Percentiles rank a stretch among this genome's conserved stretches.
These are phyloP conservation scores for Drosophila pruinosa DNA, from an alignment of 1,140 invertebrate species.

Conservation along the genomic window DNA sequence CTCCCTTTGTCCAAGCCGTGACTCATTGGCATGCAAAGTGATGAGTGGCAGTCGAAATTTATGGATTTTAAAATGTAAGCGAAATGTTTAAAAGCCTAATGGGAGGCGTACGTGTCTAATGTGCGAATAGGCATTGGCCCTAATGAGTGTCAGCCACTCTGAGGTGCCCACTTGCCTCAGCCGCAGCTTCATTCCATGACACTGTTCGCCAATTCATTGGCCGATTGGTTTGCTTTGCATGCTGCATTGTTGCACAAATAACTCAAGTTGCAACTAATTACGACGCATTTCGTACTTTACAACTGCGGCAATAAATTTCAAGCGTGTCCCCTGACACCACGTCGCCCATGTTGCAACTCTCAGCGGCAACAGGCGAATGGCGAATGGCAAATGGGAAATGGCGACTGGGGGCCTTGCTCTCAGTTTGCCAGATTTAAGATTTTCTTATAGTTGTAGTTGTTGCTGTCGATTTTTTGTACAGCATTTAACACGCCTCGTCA, in stretches of 20 bases:
- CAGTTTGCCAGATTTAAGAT: slow-evolving; percentile 48
- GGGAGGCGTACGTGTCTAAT: slow-evolving; percentile 73
- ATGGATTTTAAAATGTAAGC: slow-evolving; percentile 74
- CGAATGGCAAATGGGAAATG: slow-evolving; percentile 12
- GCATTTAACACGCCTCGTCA: slow-evolving; percentile 75
- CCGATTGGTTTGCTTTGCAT: slow-evolving; percentile 22
- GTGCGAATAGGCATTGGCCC: slow-evolving; percentile 58
- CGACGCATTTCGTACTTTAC: slow-evolving; percentile 78
- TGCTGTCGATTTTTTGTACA: slow-evolving; percentile 15
- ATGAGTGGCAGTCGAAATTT: slow-evolving; percentile 57
- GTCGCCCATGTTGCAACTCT: slow-evolving; percentile 47
- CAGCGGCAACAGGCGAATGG: background rate
- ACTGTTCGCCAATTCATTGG: slow-evolving; percentile 21
- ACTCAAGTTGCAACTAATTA: slow-evolving; percentile 82
- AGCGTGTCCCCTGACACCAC: slow-evolving; percentile 76
- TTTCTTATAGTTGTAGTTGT: slow-evolving; percentile 26
- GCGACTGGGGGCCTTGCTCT: slow-evolving; percentile 27
- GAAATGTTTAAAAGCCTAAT: slow-evolving; percentile 51
- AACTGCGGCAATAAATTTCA: slow-evolving; percentile 78
- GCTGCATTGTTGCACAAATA: slow-evolving; percentile 79
- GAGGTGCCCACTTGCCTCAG: background rate
- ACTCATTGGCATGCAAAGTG: slow-evolving; percentile 74
- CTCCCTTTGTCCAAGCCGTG: background rate
- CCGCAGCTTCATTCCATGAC: background rate
- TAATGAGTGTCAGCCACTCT: slow-evolving; percentile 40